These are phyloP conservation scores for Pterophyllum scalare DNA, from an alignment of 2,113 vertebrate species.

Conservation along the genomic window DNA sequence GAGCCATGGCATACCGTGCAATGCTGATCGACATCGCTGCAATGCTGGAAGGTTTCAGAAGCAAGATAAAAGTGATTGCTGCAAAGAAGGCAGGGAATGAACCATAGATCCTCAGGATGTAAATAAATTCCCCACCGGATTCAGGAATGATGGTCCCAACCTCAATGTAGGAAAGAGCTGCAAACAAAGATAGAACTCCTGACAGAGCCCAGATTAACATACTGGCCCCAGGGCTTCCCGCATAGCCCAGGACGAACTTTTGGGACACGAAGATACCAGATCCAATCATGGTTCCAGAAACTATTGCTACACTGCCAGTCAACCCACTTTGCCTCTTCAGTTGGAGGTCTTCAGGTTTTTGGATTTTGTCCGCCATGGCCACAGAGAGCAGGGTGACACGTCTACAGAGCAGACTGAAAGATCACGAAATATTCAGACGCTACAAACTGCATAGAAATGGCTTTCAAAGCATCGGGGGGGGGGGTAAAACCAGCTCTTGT, in stretches of 20 bases:
- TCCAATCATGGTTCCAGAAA: constrained; percentile 87
- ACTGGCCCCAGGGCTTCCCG: constrained; percentile 85
- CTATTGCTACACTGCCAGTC: constrained; percentile 79
- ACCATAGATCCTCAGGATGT: constrained; percentile 84
- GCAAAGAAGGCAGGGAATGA: constrained; percentile 85
- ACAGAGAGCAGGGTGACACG: not conserved
- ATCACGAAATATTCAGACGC: not conserved
- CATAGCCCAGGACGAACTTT: constrained; percentile 80
- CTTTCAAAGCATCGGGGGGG: too few species aligned
- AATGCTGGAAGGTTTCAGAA: constrained; percentile 79
- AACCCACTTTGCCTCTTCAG: constrained; percentile 74
- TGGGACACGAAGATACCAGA: constrained; percentile 85
- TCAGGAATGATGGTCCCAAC: too few species aligned
- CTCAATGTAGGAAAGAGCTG: too few species aligned
- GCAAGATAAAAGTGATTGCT: constrained; percentile 76
- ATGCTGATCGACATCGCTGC: constrained; percentile 84
- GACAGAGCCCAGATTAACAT: too few species aligned
- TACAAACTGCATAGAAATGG: too few species aligned
- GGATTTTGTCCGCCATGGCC: constrained; percentile 24
- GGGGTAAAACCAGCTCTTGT: too few species aligned
- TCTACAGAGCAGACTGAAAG: not conserved
- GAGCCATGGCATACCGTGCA: constrained; percentile 78
- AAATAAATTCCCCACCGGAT: too few species aligned
- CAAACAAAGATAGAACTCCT: too few species aligned
- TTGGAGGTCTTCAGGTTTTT: constrained; percentile 25